Percentiles rank a stretch among this genome's conserved stretches.
Conservation (phyloP, 2,113 vertebrate species). For the Rhea americana region DNA sequence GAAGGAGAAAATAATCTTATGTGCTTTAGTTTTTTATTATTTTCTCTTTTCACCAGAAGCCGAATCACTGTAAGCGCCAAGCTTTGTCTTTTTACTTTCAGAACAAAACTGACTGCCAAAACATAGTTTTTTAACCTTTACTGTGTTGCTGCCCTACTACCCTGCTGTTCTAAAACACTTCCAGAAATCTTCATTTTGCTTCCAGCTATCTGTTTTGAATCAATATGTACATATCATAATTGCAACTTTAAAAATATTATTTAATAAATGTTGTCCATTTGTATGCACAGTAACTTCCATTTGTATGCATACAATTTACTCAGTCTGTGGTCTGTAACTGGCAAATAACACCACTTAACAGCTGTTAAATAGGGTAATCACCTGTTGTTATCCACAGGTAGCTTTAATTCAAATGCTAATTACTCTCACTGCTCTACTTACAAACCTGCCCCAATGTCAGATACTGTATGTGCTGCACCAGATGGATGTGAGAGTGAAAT, state of each 20-base stretch:
- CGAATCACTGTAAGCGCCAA: constrained; percentile 10
- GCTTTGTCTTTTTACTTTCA: neutral
- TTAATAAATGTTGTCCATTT: constrained; percentile 47
- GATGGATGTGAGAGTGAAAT: constrained; percentile 40
- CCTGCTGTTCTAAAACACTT: neutral
- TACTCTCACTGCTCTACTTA: constrained; percentile 69
- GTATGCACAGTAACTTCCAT: constrained; percentile 29
- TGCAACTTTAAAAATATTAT: neutral
- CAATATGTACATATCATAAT: neutral
- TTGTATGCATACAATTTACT: constrained; percentile 49
- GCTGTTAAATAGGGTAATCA: constrained; percentile 75
- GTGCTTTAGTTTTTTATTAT: neutral
- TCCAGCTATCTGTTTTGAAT: neutral
- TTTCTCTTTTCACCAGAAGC: constrained; percentile 18
- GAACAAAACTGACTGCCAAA: constrained; percentile 8
- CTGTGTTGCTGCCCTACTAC: neutral
- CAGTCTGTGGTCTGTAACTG: constrained; percentile 35
- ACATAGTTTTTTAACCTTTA: neutral
- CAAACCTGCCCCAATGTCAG: constrained; percentile 59
- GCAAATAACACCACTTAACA: constrained; percentile 73
- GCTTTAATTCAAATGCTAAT: constrained; percentile 76
- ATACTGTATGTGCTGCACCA: constrained; percentile 23
- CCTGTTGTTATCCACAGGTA: constrained; percentile 75
- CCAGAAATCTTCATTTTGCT: neutral
- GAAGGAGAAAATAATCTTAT: constrained; percentile 30